These are phyloP conservation scores for Sciurus vulgaris DNA, from an alignment of 2,797 vertebrate species.

Conservation along the genomic window DNA sequence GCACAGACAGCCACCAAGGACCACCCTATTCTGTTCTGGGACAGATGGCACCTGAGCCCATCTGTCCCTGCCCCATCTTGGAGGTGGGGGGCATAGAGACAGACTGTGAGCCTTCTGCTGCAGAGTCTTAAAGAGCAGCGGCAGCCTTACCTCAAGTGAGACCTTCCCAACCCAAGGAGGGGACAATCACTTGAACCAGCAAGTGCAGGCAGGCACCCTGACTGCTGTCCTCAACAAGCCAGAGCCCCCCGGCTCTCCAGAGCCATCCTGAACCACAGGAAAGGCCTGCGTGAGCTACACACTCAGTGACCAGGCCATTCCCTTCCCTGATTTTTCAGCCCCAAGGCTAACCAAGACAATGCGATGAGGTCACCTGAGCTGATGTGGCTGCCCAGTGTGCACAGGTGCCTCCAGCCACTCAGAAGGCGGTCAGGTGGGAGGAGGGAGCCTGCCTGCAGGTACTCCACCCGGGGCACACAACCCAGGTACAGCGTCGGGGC, in stretches of 20 bases:
- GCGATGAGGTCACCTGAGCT: neutral
- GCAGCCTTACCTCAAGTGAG: neutral
- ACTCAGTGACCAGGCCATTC: neutral
- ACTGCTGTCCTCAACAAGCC: neutral
- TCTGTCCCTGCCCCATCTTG: too few species aligned
- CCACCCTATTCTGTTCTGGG: neutral
- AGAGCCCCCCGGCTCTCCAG: neutral
- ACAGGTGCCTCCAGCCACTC: neutral
- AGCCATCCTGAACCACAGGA: neutral
- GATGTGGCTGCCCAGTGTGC: neutral
- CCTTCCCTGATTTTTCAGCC: neutral
- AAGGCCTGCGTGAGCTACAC: neutral
- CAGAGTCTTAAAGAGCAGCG: neutral
- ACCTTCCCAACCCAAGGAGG: neutral
- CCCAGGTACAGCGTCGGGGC: constrained; percentile 73
- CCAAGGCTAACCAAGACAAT: neutral
- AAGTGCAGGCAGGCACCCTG: neutral
- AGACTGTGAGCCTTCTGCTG: neutral
- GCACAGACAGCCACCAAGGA: neutral
- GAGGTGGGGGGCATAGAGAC: neutral
- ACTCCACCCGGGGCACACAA: neutral
- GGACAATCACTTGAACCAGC: too few species aligned
- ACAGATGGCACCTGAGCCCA: neutral
- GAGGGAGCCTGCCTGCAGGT: neutral
- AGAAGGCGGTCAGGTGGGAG: neutral